A percentile compares a stretch with the other conserved stretches of the same genome.
Evolutionary conservation across 2,113 vertebrate species (phyloP).

Genomic region (Macrotis lagotis): DNA sequence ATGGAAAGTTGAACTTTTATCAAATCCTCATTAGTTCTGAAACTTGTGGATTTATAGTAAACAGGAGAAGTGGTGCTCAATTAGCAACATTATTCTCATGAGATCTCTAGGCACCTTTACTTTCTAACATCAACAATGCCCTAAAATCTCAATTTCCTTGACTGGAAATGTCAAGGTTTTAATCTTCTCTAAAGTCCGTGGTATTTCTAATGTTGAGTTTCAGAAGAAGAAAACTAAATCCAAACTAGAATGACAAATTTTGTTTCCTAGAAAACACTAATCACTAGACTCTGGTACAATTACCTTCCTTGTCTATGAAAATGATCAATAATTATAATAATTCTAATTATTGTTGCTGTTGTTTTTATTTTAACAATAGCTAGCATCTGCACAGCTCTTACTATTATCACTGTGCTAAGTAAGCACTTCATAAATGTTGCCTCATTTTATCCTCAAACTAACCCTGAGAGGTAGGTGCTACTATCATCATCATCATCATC

Average conservation of each 20-base stretch:
- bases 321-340: neutral
- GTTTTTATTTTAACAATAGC: neutral
- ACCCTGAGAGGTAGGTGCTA: neutral
- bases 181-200: constrained; percentile 11
- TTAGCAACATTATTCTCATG: constrained; percentile 27
- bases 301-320: neutral
- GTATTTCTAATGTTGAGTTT: neutral
- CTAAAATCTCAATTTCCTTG: neutral
- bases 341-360: neutral
- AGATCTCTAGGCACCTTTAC: constrained; percentile 38
- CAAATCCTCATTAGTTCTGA: neutral
- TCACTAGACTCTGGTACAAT: neutral
- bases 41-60: neutral
- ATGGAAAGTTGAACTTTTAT: neutral
- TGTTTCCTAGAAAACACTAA: neutral
- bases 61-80: constrained; percentile 33
- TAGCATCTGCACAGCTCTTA: neutral
- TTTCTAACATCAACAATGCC: constrained; percentile 19
- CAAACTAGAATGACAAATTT: neutral
- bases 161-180: neutral
- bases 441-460: neutral
- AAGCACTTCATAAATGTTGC: neutral
- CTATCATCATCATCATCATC: neutral
- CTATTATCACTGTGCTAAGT: neutral
- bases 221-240: neutral